Evolutionary conservation across 2,113 vertebrate species (phyloP).

Genomic region (Alligator mississippiensis): DNA sequence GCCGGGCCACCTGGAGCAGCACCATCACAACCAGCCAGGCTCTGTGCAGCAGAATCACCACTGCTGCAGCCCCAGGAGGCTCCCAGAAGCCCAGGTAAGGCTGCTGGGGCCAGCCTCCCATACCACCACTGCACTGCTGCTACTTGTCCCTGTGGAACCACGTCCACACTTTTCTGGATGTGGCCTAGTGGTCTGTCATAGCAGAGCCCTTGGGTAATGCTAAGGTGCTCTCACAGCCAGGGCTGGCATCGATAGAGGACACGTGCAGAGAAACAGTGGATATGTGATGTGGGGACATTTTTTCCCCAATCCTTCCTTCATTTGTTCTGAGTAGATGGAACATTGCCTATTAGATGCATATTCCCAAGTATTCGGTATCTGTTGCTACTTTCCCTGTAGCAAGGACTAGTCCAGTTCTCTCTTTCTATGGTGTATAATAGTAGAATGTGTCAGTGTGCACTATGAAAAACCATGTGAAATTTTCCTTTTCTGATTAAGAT

Average conservation of each 20-base stretch:
- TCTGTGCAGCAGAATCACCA: no score
- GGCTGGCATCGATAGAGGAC: not conserved
- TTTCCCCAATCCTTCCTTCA: not conserved
- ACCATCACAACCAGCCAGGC: no score
- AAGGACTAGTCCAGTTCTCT: accelerated
- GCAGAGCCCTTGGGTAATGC: no score
- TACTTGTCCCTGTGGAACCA: no score
- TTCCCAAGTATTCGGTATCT: not conserved
- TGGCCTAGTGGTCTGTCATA: no score
- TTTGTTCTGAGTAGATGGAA: not conserved
- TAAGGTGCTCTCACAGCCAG: not conserved
- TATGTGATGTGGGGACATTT: no score
- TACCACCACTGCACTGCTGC: no score
- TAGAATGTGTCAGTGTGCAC: not conserved
- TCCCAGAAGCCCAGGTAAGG: no score
- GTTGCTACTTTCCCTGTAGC: not conserved
- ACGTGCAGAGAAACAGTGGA: not conserved
- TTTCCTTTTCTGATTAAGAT: conserved; percentile 1
- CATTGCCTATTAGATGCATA: not conserved
- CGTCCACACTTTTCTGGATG: no score
- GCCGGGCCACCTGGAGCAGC: no score
- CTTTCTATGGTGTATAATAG: not conserved
- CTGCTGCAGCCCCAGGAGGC: no score
- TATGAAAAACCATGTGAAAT: not conserved
- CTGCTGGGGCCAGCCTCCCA: no score